Conservation (phyloP, 2,113 vertebrate genomes). For the Brachirus orientalis region DNA sequence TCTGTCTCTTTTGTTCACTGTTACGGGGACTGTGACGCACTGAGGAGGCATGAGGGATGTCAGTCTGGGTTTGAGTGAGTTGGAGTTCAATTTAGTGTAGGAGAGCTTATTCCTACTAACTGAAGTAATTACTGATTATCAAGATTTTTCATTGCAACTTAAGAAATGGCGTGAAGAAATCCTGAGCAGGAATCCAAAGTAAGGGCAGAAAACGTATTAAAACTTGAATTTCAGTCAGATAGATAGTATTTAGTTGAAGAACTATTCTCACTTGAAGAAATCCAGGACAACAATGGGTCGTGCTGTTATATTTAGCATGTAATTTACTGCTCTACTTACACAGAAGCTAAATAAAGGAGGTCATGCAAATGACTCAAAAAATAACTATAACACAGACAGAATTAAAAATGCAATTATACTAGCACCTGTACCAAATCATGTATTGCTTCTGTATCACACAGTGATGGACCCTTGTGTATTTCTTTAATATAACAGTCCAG, state of each 20-base stretch:
- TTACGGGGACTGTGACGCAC: constrained; percentile 56
- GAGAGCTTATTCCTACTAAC: not conserved
- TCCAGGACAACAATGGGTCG: constrained; percentile 51
- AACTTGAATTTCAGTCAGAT: not conserved
- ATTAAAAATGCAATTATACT: not conserved
- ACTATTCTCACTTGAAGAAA: constrained; percentile 47
- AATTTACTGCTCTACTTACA: constrained; percentile 60
- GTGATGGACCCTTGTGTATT: constrained; percentile 8
- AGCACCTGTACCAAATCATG: constrained; percentile 2
- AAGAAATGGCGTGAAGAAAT: not conserved
- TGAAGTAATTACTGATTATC: not conserved
- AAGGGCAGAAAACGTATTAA: not conserved
- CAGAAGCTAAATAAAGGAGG: constrained; percentile 32
- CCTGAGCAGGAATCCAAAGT: not conserved
- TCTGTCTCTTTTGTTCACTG: constrained; percentile 70
- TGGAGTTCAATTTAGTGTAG: constrained; percentile 1
- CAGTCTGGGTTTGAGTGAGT: constrained; percentile 2
- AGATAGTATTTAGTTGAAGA: not conserved
- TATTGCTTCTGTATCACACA: not conserved
- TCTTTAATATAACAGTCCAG: constrained; percentile 23
- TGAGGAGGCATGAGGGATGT: constrained; percentile 27
- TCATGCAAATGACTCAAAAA: constrained; percentile 30
- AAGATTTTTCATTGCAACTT: not conserved
- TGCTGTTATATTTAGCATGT: constrained; percentile 60
- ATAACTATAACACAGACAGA: constrained; percentile 29